Conservation (phyloP, 92 coral and sea anemone species). For the Bergia sp. region DNA sequence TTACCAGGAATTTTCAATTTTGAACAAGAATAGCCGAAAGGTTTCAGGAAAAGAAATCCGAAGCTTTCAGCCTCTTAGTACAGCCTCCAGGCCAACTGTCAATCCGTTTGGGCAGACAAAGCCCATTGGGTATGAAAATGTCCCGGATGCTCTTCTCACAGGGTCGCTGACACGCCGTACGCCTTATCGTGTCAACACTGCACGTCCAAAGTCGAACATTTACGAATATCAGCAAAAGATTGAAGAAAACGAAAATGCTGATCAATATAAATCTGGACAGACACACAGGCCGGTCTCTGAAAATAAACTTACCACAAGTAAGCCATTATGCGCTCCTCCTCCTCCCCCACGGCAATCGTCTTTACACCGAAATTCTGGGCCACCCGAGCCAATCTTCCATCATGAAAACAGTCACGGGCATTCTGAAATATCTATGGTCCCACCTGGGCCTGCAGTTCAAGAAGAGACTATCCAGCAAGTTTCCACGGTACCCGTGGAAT, state of each 20-base stretch:
- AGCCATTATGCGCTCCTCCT: constrained; percentile 17
- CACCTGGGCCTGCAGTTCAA: background rate
- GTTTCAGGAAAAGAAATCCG: constrained; percentile 66
- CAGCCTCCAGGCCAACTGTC: constrained; percentile 63
- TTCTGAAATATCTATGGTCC: background rate
- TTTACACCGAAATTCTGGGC: constrained; percentile 25
- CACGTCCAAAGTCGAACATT: constrained; percentile 63
- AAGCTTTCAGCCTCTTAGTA: constrained; percentile 65
- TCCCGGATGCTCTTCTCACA: constrained; percentile 27
- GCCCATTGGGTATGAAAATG: constrained; percentile 38
- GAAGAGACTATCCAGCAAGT: constrained; percentile 13
- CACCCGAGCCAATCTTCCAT: constrained; percentile 11
- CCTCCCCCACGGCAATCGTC: constrained; percentile 46
- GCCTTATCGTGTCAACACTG: constrained; percentile 33
- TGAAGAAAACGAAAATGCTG: constrained; percentile 13
- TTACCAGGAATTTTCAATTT: constrained; percentile 74
- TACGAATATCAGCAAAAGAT: constrained; percentile 51
- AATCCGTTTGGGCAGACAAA: constrained; percentile 36
- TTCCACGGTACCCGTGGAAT: constrained; percentile 17
- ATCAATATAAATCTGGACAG: background rate
- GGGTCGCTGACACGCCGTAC: constrained; percentile 41
- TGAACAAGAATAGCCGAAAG: constrained; percentile 70
- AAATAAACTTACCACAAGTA: background rate
- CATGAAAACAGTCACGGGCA: background rate
- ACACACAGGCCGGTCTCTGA: constrained; percentile 11